Evolutionary conservation across 2,113 vertebrate genomes (phyloP), one percentile per base, ranked within the genome.

Genomic region (Carlito syrichta): DNA sequence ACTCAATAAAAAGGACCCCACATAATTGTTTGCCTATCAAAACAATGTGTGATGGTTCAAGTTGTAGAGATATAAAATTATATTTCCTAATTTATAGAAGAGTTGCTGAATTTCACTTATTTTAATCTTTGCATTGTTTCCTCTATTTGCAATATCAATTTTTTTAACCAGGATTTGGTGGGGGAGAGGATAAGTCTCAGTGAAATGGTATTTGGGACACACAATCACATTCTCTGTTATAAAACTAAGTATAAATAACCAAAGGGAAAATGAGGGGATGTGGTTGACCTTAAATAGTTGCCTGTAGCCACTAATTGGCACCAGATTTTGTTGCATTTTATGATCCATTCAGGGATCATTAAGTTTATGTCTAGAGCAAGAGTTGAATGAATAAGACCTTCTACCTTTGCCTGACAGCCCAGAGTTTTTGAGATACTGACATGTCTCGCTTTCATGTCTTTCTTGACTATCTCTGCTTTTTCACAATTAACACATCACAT

Each of bases 311-410:
- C 5, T 60, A 68, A 52, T 25, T 93, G 22, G 4, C 16, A 43
- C 0, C 10, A 68, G 1, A 58, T 60, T n/a, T 68, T 0, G 45
- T 35, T 50, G 38, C 2, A 3, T 32, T 52, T 17, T 30, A 40
- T 82, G 8, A 79, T 2, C 11, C 13, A 20, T 60, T 68, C 4
- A n/a, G 23, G 8, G 14, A 50, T 74, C 14, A 76, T 30, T 82
- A 30, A 38, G 23, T 56, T 89, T 89, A 40, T n/a, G 6, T 50
- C n/a, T 4, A 82, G 17, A 54, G 4, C 54, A 43, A 3, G 5
- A 63, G 4, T 23, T 66, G 13, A 63, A 27, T 30, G 19, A 82
- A 62, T 23, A 50, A 87, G 23, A 22, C 50, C 13, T 62, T 35
- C n/a, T 71, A 40, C 9, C 43, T 71, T 3, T 62, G 3, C 48